A percentile compares a stretch with the other conserved stretches of the same genome.
Conservation (phyloP, 2,797 vertebrate species). For the Pseudocheirus occidentalis region DNA sequence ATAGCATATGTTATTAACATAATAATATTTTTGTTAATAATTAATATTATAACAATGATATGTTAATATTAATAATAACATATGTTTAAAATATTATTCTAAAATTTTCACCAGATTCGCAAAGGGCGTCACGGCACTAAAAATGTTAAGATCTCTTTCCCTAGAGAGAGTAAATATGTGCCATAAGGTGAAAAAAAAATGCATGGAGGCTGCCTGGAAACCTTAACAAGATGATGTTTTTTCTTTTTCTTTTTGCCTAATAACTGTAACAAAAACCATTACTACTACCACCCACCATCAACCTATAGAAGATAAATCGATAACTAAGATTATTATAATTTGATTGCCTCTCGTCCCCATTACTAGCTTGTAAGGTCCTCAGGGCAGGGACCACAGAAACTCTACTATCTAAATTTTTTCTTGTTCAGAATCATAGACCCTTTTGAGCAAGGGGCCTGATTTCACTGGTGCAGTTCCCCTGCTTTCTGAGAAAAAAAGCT, state of each 20-base stretch:
- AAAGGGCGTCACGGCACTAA: background rate
- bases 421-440: background rate
- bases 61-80: too few relatives aligned
- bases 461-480: background rate
- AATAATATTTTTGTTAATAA: too few relatives aligned
- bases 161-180: background rate
- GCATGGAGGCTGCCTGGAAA: rapidly evolving
- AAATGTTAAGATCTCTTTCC: background rate
- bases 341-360: background rate
- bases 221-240: background rate
- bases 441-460: background rate
- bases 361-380: background rate
- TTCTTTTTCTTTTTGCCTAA: background rate
- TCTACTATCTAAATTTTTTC: background rate
- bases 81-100: background rate
- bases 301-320: background rate
- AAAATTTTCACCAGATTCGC: background rate
- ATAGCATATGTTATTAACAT: too few relatives aligned
- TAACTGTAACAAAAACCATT: background rate
- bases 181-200: background rate
- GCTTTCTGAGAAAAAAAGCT: background rate
- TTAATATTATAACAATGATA: too few relatives aligned
- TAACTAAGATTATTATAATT: background rate
- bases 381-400: background rate
- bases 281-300: background rate